Evolutionary conservation across 2,888 invertebrate species (phyloP).

Genomic region (Idaea aversata): DNA sequence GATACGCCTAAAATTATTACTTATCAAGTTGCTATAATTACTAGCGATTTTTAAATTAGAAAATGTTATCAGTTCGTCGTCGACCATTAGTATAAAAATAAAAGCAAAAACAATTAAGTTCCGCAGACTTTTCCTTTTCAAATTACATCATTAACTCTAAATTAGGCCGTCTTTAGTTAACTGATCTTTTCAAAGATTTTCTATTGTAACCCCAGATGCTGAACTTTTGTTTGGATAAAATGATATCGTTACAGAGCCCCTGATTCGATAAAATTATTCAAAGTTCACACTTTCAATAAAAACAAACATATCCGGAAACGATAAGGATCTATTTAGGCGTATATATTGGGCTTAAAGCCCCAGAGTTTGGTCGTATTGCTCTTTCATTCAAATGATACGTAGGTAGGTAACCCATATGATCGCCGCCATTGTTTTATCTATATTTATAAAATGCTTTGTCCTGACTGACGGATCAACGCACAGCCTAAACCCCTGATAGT

Average conservation of each 20-base stretch:
- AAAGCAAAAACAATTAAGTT: neutral
- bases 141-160: neutral
- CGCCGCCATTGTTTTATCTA: constrained; percentile 36
- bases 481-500: too few species aligned
- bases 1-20: neutral
- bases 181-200: neutral
- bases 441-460: too few species aligned
- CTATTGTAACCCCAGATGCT: neutral
- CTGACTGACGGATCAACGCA: too few species aligned
- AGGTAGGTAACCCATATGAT: constrained; percentile 32
- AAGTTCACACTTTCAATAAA: constrained; percentile 5
- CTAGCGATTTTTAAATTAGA: too few species aligned
- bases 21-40: neutral
- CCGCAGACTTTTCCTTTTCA: neutral
- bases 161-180: neutral
- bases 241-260: neutral
- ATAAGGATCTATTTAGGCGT: constrained; percentile 21
- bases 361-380: constrained; percentile 29
- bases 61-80: neutral
- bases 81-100: neutral
- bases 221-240: neutral
- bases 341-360: constrained; percentile 17
- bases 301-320: constrained; percentile 16
- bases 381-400: constrained; percentile 28
- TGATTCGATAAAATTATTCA: neutral